phyloP scores from a whole-genome alignment of 2,888 invertebrate genomes.

The Archaeoteleia sp. region DNA sequence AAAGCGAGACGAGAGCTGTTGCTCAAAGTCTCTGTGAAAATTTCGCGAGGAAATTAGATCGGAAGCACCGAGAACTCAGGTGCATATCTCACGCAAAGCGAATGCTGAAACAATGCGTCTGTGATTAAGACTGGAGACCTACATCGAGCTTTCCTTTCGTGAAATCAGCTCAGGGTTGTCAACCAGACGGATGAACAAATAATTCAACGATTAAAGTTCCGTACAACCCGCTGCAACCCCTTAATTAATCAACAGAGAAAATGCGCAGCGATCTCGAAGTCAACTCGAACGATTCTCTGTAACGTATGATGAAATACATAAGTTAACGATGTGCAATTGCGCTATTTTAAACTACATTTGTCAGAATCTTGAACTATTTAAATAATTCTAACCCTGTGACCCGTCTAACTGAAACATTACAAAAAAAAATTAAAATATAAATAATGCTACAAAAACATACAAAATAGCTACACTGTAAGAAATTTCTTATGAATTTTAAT shows the following conservation, averaged over 20 bases:
- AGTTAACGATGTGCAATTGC: conserved; percentile 4
- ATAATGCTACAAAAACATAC: too few species aligned
- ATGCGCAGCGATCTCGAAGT: conserved; percentile 8
- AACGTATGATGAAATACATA: conserved; percentile 1
- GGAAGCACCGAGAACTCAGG: conserved; percentile 49
- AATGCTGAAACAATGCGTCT: conserved; percentile 51
- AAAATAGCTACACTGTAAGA: too few species aligned
- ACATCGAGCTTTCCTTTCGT: conserved; percentile 46
- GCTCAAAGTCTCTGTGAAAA: conserved; percentile 52
- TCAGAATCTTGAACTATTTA: too few species aligned
- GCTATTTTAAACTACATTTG: not conserved
- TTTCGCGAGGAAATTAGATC: conserved; percentile 55
- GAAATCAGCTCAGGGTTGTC: conserved; percentile 52
- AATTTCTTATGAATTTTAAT: too few species aligned
- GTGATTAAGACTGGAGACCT: conserved; percentile 51
- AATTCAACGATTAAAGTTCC: conserved; percentile 36
- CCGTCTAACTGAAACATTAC: too few species aligned
- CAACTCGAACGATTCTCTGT: not conserved
- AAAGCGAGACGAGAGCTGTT: conserved; percentile 47
- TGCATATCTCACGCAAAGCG: conserved; percentile 51
- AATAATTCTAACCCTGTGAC: too few species aligned
- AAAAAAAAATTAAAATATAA: too few species aligned
- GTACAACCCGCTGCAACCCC: conserved; percentile 16
- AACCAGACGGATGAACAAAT: conserved; percentile 49
- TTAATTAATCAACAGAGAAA: conserved; percentile 25